Evolutionary conservation across 2,797 vertebrate genomes (phyloP).

Genomic region (Centropyge bicolor): DNA sequence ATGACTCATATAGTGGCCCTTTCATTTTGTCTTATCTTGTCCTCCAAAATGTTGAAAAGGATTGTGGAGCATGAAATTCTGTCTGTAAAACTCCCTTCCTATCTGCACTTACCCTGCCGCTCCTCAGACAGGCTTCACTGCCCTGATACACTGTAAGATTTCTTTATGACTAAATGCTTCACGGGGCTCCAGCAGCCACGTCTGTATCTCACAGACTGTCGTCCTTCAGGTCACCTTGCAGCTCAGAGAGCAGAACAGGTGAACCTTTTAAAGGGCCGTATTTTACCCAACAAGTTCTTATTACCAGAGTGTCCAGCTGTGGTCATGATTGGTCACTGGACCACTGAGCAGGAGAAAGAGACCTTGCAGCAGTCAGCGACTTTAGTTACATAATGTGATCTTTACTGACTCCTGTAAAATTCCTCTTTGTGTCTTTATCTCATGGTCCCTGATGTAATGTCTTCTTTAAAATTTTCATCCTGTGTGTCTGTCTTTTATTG

Average conservation of each 20-base stretch:
- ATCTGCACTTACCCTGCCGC: slow-evolving; percentile 17
- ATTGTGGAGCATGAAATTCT: slow-evolving; percentile 37
- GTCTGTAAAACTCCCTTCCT: slow-evolving; percentile 25
- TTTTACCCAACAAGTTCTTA: slow-evolving; percentile 75
- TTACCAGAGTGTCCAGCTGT: slow-evolving; percentile 65
- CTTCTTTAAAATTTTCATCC: neutral
- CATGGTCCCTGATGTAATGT: slow-evolving; percentile 5
- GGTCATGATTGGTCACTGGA: slow-evolving; percentile 68
- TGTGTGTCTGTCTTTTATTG: neutral
- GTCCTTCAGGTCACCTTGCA: slow-evolving; percentile 78
- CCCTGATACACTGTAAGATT: slow-evolving; percentile 22
- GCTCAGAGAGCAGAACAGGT: slow-evolving; percentile 43
- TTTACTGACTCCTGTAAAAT: slow-evolving; percentile 51
- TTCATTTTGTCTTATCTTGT: slow-evolving; percentile 32
- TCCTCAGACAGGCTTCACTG: slow-evolving; percentile 51
- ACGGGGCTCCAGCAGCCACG: slow-evolving; percentile 30
- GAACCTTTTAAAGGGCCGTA: slow-evolving; percentile 65
- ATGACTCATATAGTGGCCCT: slow-evolving; percentile 18
- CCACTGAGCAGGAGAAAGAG: slow-evolving; percentile 55
- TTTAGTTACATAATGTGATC: slow-evolving; percentile 63
- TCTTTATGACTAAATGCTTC: slow-evolving; percentile 68
- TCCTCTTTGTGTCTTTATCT: slow-evolving; percentile 37
- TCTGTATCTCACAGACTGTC: slow-evolving; percentile 49
- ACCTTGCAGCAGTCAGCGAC: slow-evolving; percentile 70
- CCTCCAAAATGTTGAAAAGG: slow-evolving; percentile 26